Percentiles rank a stretch among this genome's conserved stretches.
phyloP scores from a whole-genome alignment of 2,113 vertebrate species.

The Sturnira hondurensis region DNA sequence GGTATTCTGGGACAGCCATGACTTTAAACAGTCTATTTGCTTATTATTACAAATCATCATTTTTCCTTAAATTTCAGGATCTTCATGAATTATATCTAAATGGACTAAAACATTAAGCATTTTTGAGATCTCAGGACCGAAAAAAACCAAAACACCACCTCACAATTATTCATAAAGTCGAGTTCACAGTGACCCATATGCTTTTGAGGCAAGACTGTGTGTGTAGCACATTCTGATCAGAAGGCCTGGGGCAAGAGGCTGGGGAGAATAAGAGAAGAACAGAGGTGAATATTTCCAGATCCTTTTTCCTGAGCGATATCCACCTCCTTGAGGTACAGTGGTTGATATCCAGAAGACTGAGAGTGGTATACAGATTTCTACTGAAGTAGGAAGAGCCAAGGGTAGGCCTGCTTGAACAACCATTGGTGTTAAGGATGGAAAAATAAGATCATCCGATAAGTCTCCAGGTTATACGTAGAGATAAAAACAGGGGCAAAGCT shows the following conservation, averaged over 20 bases:
- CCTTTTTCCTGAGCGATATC: not conserved
- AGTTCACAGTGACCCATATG: not conserved
- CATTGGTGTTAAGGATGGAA: not conserved
- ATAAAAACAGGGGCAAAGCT: not conserved
- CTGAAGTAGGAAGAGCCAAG: not conserved
- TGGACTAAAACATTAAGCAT: not conserved
- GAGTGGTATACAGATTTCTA: not conserved
- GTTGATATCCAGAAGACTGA: not conserved
- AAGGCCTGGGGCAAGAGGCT: not conserved
- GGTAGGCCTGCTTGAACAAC: not conserved
- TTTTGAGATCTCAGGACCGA: not conserved
- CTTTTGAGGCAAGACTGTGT: not conserved
- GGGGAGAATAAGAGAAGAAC: not conserved
- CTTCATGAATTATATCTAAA: conserved; percentile 9
- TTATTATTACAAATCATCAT: not conserved
- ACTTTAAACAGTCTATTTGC: conserved; percentile 29
- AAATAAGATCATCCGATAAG: not conserved
- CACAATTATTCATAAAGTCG: not conserved
- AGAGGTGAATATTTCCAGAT: not conserved
- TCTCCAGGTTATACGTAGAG: not conserved
- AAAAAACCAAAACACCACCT: not conserved
- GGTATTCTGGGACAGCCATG: not conserved
- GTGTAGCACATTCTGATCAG: not conserved
- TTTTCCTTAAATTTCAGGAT: not conserved
- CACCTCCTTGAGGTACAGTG: not conserved